Evolutionary conservation across 1,140 invertebrate genomes (phyloP).

Genomic region (Drosophila varians): DNA sequence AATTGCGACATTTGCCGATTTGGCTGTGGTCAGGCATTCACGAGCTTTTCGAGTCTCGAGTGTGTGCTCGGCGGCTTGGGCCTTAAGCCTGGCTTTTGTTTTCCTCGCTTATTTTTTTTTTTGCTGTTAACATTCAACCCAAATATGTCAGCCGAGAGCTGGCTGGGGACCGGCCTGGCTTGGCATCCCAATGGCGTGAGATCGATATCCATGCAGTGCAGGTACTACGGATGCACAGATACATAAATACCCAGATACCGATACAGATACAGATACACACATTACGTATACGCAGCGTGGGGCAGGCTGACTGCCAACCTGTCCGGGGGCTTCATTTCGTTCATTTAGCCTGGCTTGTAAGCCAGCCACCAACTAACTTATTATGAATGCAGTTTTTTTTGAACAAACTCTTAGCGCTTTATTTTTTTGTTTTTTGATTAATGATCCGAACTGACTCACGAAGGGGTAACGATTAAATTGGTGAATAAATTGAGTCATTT

Average conservation of each 20-base stretch:
- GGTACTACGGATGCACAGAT: constrained; percentile 15
- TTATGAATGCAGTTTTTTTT: constrained; percentile 35
- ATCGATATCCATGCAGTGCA: constrained; percentile 38
- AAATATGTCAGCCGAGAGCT: constrained; percentile 65
- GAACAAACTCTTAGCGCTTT: constrained; percentile 6
- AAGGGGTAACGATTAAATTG: constrained; percentile 7
- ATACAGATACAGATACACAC: not conserved
- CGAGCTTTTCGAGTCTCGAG: constrained; percentile 8
- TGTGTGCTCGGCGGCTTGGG: not conserved
- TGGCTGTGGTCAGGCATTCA: constrained; percentile 60
- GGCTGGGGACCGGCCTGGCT: not conserved
- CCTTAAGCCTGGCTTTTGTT: constrained; percentile 22
- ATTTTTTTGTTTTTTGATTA: constrained; percentile 17
- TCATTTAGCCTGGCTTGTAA: constrained; percentile 3
- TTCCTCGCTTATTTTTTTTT: constrained; percentile 27
- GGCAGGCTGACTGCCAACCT: constrained; percentile 26
- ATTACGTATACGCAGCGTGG: constrained; percentile 66
- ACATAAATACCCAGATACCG: not conserved
- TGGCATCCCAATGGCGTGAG: constrained; percentile 46
- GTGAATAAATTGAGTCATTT: constrained; percentile 40
- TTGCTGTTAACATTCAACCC: constrained; percentile 60
- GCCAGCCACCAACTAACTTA: too few species aligned
- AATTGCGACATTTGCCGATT: constrained; percentile 75
- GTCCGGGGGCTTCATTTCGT: constrained; percentile 7
- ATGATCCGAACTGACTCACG: constrained; percentile 24